Evolutionary conservation across 2,888 invertebrate genomes (phyloP).

Genomic region (Cataglyphis altisquamis): DNA sequence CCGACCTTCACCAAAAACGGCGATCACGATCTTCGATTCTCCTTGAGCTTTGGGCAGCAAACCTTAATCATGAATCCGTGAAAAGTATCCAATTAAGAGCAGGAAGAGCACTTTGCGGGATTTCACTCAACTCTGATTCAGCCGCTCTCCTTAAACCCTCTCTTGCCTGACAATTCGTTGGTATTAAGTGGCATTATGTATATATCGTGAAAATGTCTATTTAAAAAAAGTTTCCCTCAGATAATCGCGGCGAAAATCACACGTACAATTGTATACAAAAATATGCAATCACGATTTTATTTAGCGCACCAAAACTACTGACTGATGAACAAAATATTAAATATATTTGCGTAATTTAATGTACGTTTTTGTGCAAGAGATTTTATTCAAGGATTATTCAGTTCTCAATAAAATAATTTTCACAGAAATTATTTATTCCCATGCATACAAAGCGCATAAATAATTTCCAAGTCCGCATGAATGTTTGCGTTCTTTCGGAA

Average conservation of each 20-base stretch:
- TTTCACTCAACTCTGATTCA: constrained; percentile 75
- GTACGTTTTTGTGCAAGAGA: neutral
- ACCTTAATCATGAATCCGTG: constrained; percentile 77
- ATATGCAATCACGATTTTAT: constrained; percentile 37
- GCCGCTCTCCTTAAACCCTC: constrained; percentile 76
- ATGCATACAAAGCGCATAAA: constrained; percentile 54
- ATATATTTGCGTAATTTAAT: constrained; percentile 1
- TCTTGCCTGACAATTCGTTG: constrained; percentile 64
- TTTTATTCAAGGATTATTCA: neutral
- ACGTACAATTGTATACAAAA: constrained; percentile 62
- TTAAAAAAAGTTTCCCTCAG: constrained; percentile 43
- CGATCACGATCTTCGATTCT: constrained; percentile 63
- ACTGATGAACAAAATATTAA: neutral
- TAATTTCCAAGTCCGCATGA: constrained; percentile 49
- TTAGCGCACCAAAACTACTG: neutral
- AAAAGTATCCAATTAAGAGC: constrained; percentile 79
- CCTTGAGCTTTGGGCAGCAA: constrained; percentile 64
- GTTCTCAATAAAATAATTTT: neutral
- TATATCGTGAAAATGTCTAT: constrained; percentile 9
- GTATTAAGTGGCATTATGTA: constrained; percentile 14
- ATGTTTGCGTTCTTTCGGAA: constrained; percentile 64
- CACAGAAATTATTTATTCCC: constrained; percentile 23
- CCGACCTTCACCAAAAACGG: constrained; percentile 65
- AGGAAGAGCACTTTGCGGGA: constrained; percentile 71
- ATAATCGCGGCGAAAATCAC: constrained; percentile 51